Evolutionary conservation across 2,888 invertebrate genomes (phyloP).

Genomic region (Lycocerus yunnanus): DNA sequence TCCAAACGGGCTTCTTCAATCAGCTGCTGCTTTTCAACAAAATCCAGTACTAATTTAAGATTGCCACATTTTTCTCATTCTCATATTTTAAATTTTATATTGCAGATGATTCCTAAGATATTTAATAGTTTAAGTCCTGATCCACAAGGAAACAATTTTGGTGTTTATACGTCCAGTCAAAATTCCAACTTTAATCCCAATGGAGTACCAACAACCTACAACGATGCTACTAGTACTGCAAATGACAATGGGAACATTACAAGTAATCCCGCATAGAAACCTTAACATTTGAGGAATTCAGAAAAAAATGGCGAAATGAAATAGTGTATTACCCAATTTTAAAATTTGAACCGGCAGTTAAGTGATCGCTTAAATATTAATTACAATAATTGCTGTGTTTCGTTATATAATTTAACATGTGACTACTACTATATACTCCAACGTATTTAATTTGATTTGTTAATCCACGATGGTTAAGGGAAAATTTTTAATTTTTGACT

Average conservation of each 20-base stretch:
- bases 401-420: too few relatives aligned
- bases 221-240: constrained; percentile 67
- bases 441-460: too few relatives aligned
- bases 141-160: constrained; percentile 46
- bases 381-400: background rate
- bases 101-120: background rate
- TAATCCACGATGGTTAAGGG: too few relatives aligned
- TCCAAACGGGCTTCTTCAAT: constrained; percentile 61
- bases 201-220: constrained; percentile 61
- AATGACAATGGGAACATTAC: constrained; percentile 77
- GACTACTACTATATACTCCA: too few relatives aligned
- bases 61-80: background rate
- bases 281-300: constrained; percentile 36
- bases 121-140: constrained; percentile 4
- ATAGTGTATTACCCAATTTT: background rate
- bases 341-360: background rate
- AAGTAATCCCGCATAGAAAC: constrained; percentile 61
- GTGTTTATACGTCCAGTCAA: constrained; percentile 69
- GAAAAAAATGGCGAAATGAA: background rate
- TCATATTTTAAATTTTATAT: background rate
- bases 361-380: background rate
- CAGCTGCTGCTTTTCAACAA: constrained; percentile 63
- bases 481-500: too few relatives aligned
- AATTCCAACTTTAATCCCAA: constrained; percentile 63
- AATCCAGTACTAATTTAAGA: constrained; percentile 61